A percentile compares a stretch with the other conserved stretches of the same genome.
These are phyloP conservation scores for Pangasius macronema DNA, from an alignment of 2,797 vertebrate species.

Conservation along the genomic window DNA sequence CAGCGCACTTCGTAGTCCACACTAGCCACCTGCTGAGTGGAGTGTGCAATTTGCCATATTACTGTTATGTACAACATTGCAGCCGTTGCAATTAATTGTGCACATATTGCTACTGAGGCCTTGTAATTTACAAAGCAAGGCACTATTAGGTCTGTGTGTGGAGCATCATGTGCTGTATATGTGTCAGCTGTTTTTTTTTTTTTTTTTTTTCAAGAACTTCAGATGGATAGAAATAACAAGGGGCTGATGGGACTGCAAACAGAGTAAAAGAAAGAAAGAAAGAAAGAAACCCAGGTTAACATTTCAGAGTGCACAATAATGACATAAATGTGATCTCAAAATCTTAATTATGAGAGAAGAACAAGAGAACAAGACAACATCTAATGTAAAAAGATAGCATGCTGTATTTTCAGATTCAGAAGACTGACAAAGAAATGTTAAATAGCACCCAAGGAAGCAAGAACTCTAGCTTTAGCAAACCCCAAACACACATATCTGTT, in stretches of 20 bases:
- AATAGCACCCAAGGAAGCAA: background rate
- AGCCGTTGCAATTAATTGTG: conserved; percentile 4
- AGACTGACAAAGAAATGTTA: background rate
- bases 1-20: background rate
- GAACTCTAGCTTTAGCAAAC: background rate
- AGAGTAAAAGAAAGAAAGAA: background rate
- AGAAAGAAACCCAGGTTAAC: background rate
- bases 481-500: conserved; percentile 37
- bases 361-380: background rate
- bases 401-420: background rate
- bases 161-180: background rate
- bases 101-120: background rate
- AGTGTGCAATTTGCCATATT: conserved; percentile 29
- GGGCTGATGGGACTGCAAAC: background rate
- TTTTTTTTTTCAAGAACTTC: background rate
- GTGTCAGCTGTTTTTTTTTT: background rate
- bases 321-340: background rate
- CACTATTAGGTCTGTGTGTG: background rate
- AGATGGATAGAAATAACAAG: background rate
- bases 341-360: background rate
- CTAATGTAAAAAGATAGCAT: background rate
- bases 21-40: conserved; percentile 13
- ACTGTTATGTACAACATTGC: conserved; percentile 16
- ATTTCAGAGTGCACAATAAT: background rate
- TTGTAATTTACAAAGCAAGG: conserved; percentile 24